phyloP scores from a whole-genome alignment of 2,888 invertebrate genomes.

The Cyrtodaria siliqua region DNA sequence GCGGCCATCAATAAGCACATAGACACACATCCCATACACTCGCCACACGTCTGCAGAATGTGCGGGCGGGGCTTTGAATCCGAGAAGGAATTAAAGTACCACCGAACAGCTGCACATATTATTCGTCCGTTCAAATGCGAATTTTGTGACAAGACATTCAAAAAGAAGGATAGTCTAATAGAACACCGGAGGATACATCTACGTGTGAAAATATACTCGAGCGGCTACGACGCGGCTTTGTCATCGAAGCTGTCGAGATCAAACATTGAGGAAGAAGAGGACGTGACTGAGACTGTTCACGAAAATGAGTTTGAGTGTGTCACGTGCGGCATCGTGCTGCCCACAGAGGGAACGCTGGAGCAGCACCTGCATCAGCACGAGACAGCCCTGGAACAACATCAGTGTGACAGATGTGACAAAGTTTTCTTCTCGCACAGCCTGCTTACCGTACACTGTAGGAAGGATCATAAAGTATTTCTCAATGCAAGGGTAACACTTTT shows the following conservation, averaged over 20 bases:
- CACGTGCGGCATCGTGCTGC: slow-evolving; percentile 51
- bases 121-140: slow-evolving; percentile 63
- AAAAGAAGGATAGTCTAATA: slow-evolving; percentile 56
- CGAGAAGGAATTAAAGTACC: slow-evolving; percentile 56
- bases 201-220: slow-evolving; percentile 31
- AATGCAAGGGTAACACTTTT: slow-evolving; percentile 37
- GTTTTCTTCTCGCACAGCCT: slow-evolving; percentile 54
- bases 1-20: slow-evolving; percentile 60
- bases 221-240: not conserved
- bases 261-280: not conserved
- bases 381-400: slow-evolving; percentile 46
- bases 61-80: slow-evolving; percentile 60
- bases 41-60: slow-evolving; percentile 62
- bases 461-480: slow-evolving; percentile 58
- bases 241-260: not conserved
- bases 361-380: slow-evolving; percentile 57
- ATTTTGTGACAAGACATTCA: slow-evolving; percentile 59
- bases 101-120: slow-evolving; percentile 58
- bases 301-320: slow-evolving; percentile 43
- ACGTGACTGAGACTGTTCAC: slow-evolving; percentile 4
- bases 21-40: slow-evolving; percentile 64
- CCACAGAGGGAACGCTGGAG: slow-evolving; percentile 33
- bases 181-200: slow-evolving; percentile 60
- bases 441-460: slow-evolving; percentile 53
- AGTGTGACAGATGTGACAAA: slow-evolving; percentile 55